A percentile compares a stretch with the other conserved stretches of the same genome.
Evolutionary conservation across 2,797 vertebrate genomes (phyloP).

Genomic region (Leptodactylus fallax): DNA sequence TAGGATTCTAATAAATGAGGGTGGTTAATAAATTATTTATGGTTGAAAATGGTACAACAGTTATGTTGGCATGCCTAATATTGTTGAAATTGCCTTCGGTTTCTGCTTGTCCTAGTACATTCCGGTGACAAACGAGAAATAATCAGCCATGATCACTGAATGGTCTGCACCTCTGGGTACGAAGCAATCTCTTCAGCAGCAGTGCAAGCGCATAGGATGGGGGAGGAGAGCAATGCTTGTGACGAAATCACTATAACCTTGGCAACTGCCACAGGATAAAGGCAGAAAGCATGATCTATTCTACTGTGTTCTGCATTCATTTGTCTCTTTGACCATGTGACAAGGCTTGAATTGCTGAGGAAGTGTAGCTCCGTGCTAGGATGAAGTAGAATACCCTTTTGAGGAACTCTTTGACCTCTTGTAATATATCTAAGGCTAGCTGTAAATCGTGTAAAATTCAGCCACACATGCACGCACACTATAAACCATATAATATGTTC

Average conservation of each 20-base stretch:
- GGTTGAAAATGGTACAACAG: not conserved
- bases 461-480: too few species aligned
- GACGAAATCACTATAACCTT: constrained; percentile 56
- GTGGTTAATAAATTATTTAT: not conserved
- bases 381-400: not conserved
- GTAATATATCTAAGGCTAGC: not conserved
- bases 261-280: constrained; percentile 59
- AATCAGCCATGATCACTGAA: constrained; percentile 4
- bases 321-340: constrained; percentile 8
- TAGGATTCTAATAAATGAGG: not conserved
- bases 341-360: not conserved
- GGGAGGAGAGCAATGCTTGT: constrained; percentile 31
- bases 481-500: too few species aligned
- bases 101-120: not conserved
- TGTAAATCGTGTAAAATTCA: not conserved
- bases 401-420: not conserved
- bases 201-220: constrained; percentile 42
- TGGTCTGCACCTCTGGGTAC: constrained; percentile 17
- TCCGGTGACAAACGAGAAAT: not conserved
- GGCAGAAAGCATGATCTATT: constrained; percentile 50
- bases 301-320: constrained; percentile 38
- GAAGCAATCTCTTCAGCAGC: constrained; percentile 48
- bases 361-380: not conserved
- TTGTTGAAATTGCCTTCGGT: not conserved
- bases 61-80: not conserved